These are phyloP conservation scores for Rhynchomys soricoides DNA, from an alignment of 2,113 vertebrate genomes.

Conservation along the genomic window DNA sequence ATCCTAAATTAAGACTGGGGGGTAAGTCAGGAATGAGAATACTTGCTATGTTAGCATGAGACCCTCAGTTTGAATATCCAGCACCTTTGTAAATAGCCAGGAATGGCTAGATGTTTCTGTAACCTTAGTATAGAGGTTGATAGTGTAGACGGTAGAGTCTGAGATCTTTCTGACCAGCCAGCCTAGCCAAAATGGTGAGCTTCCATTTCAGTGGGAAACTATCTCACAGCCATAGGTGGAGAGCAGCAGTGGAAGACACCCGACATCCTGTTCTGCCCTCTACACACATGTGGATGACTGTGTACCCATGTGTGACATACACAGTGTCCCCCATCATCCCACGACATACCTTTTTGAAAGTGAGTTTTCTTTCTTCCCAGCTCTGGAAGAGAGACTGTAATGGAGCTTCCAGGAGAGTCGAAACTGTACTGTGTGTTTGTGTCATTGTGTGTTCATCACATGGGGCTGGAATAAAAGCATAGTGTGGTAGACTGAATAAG, in stretches of 20 bases:
- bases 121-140: neutral
- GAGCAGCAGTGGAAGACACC: neutral
- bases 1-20: neutral
- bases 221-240: neutral
- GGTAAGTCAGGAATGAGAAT: no score
- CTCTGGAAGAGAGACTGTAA: neutral
- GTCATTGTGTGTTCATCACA: neutral
- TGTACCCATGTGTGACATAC: neutral
- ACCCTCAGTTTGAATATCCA: neutral
- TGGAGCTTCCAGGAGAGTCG: neutral
- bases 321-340: no score
- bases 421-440: neutral
- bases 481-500: neutral
- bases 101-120: neutral
- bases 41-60: no score
- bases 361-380: neutral
- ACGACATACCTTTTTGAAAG: neutral
- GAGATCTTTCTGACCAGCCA: neutral
- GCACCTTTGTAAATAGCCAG: neutral
- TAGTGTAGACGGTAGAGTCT: neutral
- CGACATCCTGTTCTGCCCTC: neutral
- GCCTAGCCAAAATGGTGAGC: neutral
- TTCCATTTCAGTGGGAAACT: neutral
- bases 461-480: neutral
- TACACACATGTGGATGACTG: neutral